Base-by-base conservation (phyloP, 2,888 invertebrate genomes). In the Apocheima hispidaria region DNA sequence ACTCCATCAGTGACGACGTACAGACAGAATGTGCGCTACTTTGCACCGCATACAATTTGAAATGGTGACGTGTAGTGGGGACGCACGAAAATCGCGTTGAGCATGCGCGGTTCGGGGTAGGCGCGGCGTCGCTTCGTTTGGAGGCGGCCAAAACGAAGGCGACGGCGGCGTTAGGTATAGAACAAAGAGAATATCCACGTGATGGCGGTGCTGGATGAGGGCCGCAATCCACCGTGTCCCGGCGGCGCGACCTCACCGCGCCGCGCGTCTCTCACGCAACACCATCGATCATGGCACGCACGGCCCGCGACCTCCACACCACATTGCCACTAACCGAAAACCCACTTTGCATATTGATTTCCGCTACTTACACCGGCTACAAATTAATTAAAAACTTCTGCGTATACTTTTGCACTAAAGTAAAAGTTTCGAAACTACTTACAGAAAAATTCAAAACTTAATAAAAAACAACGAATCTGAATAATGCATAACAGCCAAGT, bases 41-140 rank as follows among this genome's bases (percentile, higher is more conserved):
- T 81, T 75, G 79, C 77, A 84, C 77, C 77, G 82, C 82, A 84
- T 82, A 82, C 82, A 80, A 81, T 86, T 84, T 84, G 78, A 81
- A 86, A 84, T 78, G 73, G 76, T 87, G 86, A 83, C 84, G 84
- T 84, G 84, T 84, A 86, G 86, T 78, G 81, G 84, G 83, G 81
- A 82, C 81, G 81, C 84, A 83, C 77, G 81, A 80, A 77, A 76
- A 78, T 69, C 75, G 81, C 68, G 77, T 63, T 71, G 90, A 74
- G 89, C 92, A 91, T 91, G 91, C 91, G 91, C 92, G 77, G 62
- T 74, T 62, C 60, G 71, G 66, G 71, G 80, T 84, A 87, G 87
- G 90, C 87, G 90, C 87, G 89, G 90, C 86, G 84, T 77, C 79
- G 80, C 78, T 74, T 74, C 72, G 69, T 68, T 78, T 80, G 75